Evolutionary conservation across 1,140 invertebrate species (phyloP), one percentile per base, ranked within the genome.

Genomic region (Oreohelix idahoensis): DNA sequence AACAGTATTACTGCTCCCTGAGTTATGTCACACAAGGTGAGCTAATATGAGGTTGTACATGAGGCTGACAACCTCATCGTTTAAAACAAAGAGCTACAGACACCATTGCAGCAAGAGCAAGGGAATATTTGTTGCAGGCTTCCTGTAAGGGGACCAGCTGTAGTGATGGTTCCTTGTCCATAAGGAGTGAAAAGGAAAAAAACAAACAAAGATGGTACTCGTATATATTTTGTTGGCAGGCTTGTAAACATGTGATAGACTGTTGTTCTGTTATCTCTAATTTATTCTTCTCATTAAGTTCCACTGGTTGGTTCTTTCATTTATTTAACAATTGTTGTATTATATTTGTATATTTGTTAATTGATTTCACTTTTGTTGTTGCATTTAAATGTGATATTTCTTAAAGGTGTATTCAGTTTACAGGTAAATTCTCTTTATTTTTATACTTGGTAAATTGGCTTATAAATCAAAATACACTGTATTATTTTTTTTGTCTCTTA

Each of bases 291-390:
- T 66, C 29, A 15, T 76, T 29, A 76, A 76, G 45, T 51, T 51
- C 42, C 45, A 20, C 42, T 76, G 74, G 74, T 53, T 76, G 42
- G 74, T 76, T 76, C 26, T 51, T 53, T 76, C 17, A 26, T 51
- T n/a, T n/a, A 38, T 13, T 45, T 38, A 5, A 45, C 15, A 45
- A 15, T 58, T 58, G 8, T 58, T 58, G 53, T 58, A 45, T 8
- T 45, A 45, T 45, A 45, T 45, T 45, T 45, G 42, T 45, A 45
- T 58, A 20, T 58, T 58, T 71, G 38, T 75, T 10, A 39, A 45
- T 29, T 42, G 42, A 29, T 39, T 29, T 75, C 32, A 39, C 36
- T 4, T 45, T 75, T 75, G 13, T 42, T 42, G 1, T 45, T 45
- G 5, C n/a, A 29, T 45, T 75, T 75, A 36, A 13, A 45, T 75